phyloP scores from a whole-genome alignment of 2,797 vertebrate species.

The Toxotes lorentzi region DNA sequence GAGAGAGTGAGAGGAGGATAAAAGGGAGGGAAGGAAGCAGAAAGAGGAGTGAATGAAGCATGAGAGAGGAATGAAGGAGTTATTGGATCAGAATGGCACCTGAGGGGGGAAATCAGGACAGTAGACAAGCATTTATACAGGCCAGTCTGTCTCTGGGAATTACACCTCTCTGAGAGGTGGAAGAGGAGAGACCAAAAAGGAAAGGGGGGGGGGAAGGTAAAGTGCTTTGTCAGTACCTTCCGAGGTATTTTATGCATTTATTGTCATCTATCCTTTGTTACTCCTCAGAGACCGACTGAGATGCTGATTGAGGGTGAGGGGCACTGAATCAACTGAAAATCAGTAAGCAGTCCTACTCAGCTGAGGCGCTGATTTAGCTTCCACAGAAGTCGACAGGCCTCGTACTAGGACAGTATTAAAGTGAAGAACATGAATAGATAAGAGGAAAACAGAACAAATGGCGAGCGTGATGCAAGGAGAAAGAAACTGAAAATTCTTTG shows the following conservation, averaged over 20 bases:
- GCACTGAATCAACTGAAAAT: constrained; percentile 72
- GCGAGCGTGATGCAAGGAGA: constrained; percentile 66
- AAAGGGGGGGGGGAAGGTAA: constrained; percentile 27
- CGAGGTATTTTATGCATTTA: constrained; percentile 64
- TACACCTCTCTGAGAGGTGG: constrained; percentile 64
- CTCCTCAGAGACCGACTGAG: constrained; percentile 52
- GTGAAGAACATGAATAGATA: constrained; percentile 73
- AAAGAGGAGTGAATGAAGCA: constrained; percentile 68
- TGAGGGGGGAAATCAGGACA: constrained; percentile 71
- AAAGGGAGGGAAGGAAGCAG: constrained; percentile 42
- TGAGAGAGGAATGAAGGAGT: constrained; percentile 78
- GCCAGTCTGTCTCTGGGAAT: constrained; percentile 74
- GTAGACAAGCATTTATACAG: constrained; percentile 73
- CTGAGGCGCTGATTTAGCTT: constrained; percentile 61
- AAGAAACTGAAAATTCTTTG: constrained; percentile 58
- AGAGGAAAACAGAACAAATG: constrained; percentile 70
- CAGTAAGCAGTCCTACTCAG: constrained; percentile 65
- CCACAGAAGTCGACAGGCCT: constrained; percentile 59
- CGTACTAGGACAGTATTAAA: constrained; percentile 62
- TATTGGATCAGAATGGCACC: constrained; percentile 84
- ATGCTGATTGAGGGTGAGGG: constrained; percentile 75
- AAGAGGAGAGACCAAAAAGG: constrained; percentile 44
- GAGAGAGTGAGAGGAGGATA: constrained; percentile 41
- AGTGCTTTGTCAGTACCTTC: constrained; percentile 53
- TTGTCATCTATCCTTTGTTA: constrained; percentile 61